Evolutionary conservation across 2,888 invertebrate species (phyloP), one percentile per base, ranked within the genome.

Genomic region (Amorpha juglandis): DNA sequence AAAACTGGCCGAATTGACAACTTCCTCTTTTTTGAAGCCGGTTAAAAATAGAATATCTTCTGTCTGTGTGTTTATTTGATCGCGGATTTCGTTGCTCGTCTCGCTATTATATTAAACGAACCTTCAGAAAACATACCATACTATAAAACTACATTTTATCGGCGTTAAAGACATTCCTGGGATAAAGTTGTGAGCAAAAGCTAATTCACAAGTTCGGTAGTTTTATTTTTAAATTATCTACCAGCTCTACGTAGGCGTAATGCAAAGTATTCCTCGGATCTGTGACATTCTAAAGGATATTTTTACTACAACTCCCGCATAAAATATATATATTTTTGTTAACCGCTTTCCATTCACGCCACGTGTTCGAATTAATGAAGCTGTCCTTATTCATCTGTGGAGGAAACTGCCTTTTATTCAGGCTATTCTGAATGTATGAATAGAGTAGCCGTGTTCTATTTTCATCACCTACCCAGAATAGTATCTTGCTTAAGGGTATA

Each of bases 331-430:
- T 51, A 42, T 52, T 16, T 50, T 27, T 33, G 42, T 16, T 16
- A n/a, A n/a, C 9, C 35, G 55, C 16, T 6, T 55, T 55, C 16
- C 55, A 38, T 55, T 55, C 55, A 55, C 35, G 8, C 16, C 38
- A 16, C 16, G 16, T 55, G 9, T 16, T 55, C 16, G 38, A 55
- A 38, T 38, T 55, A 55, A 38, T 55, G 38, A 55, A 55, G 55
- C 55, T 4, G 38, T 55, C 55, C 38, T 55, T 55, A 55, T 55
- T 55, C 55, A 55, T 55, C 55, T 55, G 16, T 55, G 38, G 55
- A 38, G 38, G 38, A 55, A 35, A 55, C 55, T 38, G 55, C 9
- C 55, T 55, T 55, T 55, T 16, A 38, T 11, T 16, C 35, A 35
- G 35, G 38, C 55, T 35, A 38, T 55, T 55, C 45, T 42, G 62